Base-by-base conservation (phyloP, 2,113 vertebrate species). In the Oreotrochilus melanogaster region DNA sequence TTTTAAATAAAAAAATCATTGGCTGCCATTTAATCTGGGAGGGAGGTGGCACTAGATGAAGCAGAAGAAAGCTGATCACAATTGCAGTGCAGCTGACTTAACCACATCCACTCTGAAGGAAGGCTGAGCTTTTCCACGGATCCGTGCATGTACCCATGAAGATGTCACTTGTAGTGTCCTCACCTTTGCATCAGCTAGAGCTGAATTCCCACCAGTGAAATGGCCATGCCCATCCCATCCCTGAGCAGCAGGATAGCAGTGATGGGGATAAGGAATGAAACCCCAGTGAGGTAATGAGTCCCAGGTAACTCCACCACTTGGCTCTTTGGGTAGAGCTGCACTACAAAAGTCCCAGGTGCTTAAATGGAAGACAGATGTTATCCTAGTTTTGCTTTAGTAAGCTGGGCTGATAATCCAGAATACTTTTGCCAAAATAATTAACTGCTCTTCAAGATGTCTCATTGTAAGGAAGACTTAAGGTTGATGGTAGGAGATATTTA, bases 261-360 rank as follows among this genome's bases (percentile, higher is more conserved):
- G 27, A 43, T 50, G 19, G 37, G 35, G 17, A 24, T 57, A 15
- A 22, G 31, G 35, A 19, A 14, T 28, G 51, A 60, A 76, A 43
- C 18, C 22, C 9, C 42, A 39, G 7, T 0, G 2, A 23, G 22
- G 19, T 45, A 42, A 25, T 10, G 4, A 48, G 48, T 60, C 1
- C 0, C 23, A 48, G 69, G 11, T 69, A 27, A 35, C 53, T 75
- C 70, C 58, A 27, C 6, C 16, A 2, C 14, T 70, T 17, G 1
- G 13, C 23, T 33, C 18, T 37, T 62, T 51, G 23, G 6, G 17
- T 42, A 37, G 25, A 43, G 21, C 45, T 85, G 30, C 15, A 7
- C 27, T 51, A 21, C 5, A 35, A 15, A 31, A 9, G 14, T 33
- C 33, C 42, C 48, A 13, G 15, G 33, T 22, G 4, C 31, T 56